phyloP scores from a whole-genome alignment of 2,888 invertebrate species.

The Altica lythri region DNA sequence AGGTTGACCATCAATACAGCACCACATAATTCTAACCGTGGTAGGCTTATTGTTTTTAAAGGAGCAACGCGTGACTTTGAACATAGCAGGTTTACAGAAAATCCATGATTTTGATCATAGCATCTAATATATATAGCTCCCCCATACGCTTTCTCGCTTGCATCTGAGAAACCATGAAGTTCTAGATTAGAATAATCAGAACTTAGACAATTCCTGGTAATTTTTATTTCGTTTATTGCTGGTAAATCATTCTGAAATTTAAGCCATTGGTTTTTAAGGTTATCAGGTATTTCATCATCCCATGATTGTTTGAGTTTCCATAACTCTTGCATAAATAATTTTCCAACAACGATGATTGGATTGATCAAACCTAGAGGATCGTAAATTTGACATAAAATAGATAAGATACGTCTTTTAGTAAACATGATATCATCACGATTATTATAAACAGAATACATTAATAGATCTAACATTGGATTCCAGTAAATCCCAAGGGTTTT shows the following conservation, averaged over 20 bases:
- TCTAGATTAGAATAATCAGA: background rate
- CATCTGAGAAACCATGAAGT: no score
- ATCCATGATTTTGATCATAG: conserved; percentile 29
- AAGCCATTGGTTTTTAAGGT: conserved; percentile 13
- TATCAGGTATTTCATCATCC: conserved; percentile 13
- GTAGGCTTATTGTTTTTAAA: conserved; percentile 25
- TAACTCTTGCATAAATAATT: background rate
- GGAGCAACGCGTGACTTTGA: conserved; percentile 44
- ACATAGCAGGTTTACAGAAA: conserved; percentile 34
- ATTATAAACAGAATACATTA: background rate
- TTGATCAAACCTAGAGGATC: background rate
- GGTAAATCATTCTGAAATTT: conserved; percentile 18
- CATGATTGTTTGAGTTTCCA: background rate
- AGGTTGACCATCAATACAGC: conserved; percentile 20
- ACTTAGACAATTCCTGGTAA: conserved; percentile 19
- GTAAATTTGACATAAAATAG: no score
- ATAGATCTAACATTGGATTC: conserved; percentile 3
- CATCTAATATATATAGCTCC: background rate
- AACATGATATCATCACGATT: background rate
- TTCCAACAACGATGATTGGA: background rate
- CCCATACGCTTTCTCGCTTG: no score
- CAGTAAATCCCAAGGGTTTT: conserved; percentile 17
- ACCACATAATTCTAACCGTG: conserved; percentile 30
- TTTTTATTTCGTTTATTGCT: conserved; percentile 18
- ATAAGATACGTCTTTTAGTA: background rate